A percentile compares a stretch with the other conserved stretches of the same genome.
Evolutionary conservation across 2,113 vertebrate genomes (phyloP).

Genomic region (Sander lucioperca): DNA sequence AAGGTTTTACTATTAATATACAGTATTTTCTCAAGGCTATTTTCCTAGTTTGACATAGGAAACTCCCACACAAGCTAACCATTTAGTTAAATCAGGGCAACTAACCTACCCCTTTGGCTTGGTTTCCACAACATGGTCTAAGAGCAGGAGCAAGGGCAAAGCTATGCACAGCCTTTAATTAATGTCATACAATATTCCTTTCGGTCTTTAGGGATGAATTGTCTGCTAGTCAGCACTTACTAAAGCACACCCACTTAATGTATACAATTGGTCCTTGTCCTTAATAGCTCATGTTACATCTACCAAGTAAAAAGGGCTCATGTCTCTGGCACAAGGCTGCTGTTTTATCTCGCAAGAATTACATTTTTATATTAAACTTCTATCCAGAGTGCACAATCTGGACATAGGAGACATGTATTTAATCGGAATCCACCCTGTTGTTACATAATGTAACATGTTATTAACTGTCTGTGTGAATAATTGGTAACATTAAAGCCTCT

Average conservation of each 20-base stretch:
- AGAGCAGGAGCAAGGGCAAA: neutral
- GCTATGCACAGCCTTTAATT: neutral
- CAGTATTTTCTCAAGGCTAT: constrained; percentile 9
- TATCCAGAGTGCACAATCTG: neutral
- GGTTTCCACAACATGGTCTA: constrained; percentile 1
- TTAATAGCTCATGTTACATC: neutral
- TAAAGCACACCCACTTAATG: neutral
- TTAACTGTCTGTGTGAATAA: constrained; percentile 25
- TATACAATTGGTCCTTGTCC: neutral
- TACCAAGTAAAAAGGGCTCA: neutral
- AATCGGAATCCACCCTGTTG: neutral
- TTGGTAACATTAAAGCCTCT: constrained; percentile 21
- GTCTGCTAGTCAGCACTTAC: neutral
- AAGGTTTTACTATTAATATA: neutral
- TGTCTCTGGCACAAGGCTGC: neutral
- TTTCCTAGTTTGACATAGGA: neutral
- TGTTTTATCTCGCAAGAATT: neutral
- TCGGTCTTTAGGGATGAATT: neutral
- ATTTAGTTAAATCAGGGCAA: neutral
- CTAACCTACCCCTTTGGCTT: neutral
- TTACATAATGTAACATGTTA: constrained; percentile 11
- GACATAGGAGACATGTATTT: neutral
- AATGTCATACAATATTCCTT: neutral
- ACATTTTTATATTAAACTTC: constrained; percentile 4
- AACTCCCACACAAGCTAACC: neutral